Base-by-base conservation (phyloP, 2,797 vertebrate species). In the Galago senegalensis region DNA sequence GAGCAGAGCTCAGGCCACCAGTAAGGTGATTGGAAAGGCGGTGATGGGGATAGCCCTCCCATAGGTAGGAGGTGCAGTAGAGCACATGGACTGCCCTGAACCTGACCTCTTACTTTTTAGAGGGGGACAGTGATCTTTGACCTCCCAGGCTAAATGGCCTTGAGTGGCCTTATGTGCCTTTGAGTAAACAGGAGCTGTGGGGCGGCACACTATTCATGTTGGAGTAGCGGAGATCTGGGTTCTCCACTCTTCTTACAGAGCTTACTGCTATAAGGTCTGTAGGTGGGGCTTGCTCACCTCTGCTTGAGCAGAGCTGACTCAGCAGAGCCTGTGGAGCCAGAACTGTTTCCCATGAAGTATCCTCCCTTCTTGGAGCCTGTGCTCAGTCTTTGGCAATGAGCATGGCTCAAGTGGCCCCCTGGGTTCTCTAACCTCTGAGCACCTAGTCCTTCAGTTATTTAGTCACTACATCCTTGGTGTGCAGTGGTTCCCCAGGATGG, bases 161-260 rank as follows among this genome's bases (percentile, higher is more conserved):
- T 87, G 40, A 40, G 40, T 40, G 40, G 40, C 40, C 40, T 40
- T 40, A 40, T 81, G 60, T 80, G n/a, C 49, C 60, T 84, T 87
- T 84, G 80, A 85, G 77, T 92, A 94, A 97, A 96, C 49, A 97
- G 79, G 49, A 90, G 14, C 31, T 83, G 58, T 34, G 40, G 17
- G 73, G 29, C 84, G 60, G 84, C 56, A 20, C 40, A 76, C 53
- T 34, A n/a, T 72, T 87, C 56, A 14, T 2, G 2, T 1, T 31
- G 61, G 60, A 34, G 43, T 76, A 16, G 7, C 53, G 56, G 70
- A 58, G 4, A 34, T 69, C 53, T 34, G 65, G 43, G 49, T 53
- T 53, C 14, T n/a, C 40, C 9, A 23, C 43, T 34, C 25, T 40
- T 49, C 61, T 86, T 67, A 17, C 3, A 13, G 40, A 69, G 40